A percentile compares a stretch with the other conserved stretches of the same genome.
Evolutionary conservation across 2,113 vertebrate genomes (phyloP).

Genomic region (Rhabdornis inornatus): DNA sequence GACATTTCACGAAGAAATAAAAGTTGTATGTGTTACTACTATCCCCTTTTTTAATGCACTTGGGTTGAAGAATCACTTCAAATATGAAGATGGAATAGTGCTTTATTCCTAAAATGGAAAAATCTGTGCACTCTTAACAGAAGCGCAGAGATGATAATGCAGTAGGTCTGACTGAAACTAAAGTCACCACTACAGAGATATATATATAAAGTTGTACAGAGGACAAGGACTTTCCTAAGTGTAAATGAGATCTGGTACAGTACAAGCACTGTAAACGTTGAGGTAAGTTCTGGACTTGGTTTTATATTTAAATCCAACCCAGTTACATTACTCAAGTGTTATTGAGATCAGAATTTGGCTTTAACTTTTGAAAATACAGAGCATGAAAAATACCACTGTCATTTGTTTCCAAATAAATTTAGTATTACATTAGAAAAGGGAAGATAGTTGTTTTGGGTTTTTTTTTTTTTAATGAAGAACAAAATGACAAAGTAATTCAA

Average conservation of each 20-base stretch:
- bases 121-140: background rate
- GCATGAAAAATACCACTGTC: background rate
- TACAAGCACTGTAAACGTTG: background rate
- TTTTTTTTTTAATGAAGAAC: slow-evolving; percentile 61
- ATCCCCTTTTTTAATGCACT: slow-evolving; percentile 81
- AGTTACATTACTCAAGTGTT: background rate
- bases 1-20: slow-evolving; percentile 71
- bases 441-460: slow-evolving; percentile 42
- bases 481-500: slow-evolving; percentile 72
- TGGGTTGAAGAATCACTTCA: slow-evolving; percentile 10
- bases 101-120: background rate
- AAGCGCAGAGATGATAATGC: background rate
- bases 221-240: background rate
- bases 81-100: background rate
- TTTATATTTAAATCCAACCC: background rate
- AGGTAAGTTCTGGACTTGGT: background rate
- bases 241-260: background rate
- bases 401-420: slow-evolving; percentile 31
- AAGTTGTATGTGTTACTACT: slow-evolving; percentile 69
- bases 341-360: slow-evolving; percentile 7
- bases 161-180: background rate
- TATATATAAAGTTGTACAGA: background rate
- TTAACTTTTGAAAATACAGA: background rate
- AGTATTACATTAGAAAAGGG: slow-evolving; percentile 80
- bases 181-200: background rate